phyloP scores from a whole-genome alignment of 1,140 invertebrate genomes.

The Chironomus tepperi region DNA sequence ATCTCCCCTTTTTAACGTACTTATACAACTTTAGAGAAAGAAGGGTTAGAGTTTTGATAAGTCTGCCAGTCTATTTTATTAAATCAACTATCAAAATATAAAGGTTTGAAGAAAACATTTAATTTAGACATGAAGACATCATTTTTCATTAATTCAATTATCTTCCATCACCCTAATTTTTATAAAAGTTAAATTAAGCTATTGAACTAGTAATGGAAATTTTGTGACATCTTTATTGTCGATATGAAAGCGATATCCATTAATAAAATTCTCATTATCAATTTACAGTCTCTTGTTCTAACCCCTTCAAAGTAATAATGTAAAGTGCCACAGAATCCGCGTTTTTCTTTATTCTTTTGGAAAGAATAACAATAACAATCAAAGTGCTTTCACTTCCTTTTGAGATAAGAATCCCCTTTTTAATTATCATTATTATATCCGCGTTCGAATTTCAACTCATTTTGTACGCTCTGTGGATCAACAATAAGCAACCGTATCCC shows the following conservation, averaged over 20 bases:
- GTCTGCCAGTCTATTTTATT: no score
- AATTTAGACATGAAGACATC: no score
- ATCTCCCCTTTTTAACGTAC: no score
- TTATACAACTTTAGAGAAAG: no score
- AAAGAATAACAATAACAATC: neutral
- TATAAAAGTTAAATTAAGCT: no score
- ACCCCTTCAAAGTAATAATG: neutral
- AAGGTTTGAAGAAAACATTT: no score
- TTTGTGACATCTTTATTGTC: no score
- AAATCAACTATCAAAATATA: no score
- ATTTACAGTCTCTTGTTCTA: neutral
- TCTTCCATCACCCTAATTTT: no score
- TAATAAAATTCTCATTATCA: neutral
- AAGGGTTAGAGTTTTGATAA: no score
- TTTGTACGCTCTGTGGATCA: neutral
- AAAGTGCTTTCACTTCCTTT: neutral
- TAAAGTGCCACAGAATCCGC: neutral
- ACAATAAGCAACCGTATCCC: neutral
- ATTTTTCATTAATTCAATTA: no score
- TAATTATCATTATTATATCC: conserved; percentile 22
- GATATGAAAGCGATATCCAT: neutral
- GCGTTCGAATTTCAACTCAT: neutral
- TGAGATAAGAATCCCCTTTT: neutral
- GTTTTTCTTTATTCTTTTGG: neutral
- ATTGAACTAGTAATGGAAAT: no score